phyloP scores from a whole-genome alignment of 2,888 invertebrate species.

The Patella depressa region DNA sequence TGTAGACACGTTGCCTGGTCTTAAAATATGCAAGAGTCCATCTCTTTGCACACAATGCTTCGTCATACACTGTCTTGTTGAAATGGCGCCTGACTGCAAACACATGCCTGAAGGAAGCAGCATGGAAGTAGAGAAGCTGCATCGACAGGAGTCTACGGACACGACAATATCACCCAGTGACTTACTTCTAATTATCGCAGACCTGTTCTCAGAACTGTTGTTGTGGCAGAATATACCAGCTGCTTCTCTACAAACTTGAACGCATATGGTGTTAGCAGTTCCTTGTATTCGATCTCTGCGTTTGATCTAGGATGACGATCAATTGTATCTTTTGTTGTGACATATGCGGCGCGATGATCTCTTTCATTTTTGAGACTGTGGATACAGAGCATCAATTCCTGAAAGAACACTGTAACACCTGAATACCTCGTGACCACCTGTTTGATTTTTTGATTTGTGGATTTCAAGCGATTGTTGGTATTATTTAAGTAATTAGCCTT shows the following conservation, averaged over 20 bases:
- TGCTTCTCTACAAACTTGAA: constrained; percentile 21
- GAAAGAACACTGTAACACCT: constrained; percentile 19
- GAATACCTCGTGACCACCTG: constrained; percentile 20
- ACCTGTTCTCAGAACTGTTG: background rate
- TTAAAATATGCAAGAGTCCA: constrained; percentile 13
- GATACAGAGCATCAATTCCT: constrained; percentile 26
- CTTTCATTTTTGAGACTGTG: constrained; percentile 22
- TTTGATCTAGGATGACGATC: background rate
- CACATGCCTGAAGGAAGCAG: constrained; percentile 28
- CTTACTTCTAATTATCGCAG: background rate
- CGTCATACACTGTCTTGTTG: background rate
- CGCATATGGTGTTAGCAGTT: constrained; percentile 24
- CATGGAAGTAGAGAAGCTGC: constrained; percentile 25
- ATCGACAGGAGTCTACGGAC: constrained; percentile 12
- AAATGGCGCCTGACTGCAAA: constrained; percentile 14
- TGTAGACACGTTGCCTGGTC: background rate
- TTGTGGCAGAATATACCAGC: background rate
- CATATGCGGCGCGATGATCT: constrained; percentile 22
- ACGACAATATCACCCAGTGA: background rate
- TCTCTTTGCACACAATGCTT: constrained; percentile 16
- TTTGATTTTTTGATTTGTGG: constrained; percentile 28
- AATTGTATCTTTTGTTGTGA: constrained; percentile 19
- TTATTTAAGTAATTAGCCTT: constrained; percentile 13
- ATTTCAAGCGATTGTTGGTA: constrained; percentile 34
- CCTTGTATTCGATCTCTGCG: background rate